A percentile compares a stretch with the other conserved stretches of the same genome.
phyloP scores from a whole-genome alignment of 2,888 invertebrate genomes.

The Caenorhabditis panamensis region DNA sequence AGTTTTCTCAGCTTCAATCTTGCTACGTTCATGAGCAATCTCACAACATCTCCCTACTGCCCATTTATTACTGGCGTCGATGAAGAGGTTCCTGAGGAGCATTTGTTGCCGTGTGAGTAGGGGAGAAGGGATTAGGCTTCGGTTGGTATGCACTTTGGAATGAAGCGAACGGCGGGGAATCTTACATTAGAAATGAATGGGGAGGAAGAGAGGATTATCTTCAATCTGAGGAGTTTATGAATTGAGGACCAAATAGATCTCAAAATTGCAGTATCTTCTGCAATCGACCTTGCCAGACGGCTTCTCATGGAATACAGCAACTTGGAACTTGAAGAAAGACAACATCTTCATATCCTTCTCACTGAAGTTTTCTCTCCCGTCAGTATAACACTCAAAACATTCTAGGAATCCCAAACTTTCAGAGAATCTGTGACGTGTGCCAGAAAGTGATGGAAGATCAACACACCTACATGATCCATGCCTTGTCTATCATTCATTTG shows the following conservation, averaged over 20 bases:
- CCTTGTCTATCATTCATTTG: slow-evolving; percentile 29
- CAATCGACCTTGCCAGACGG: slow-evolving; percentile 33
- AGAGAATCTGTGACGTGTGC: slow-evolving; percentile 46
- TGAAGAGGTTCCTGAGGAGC: slow-evolving; percentile 23
- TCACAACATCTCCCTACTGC: slow-evolving; percentile 22
- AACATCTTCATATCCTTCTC: slow-evolving; percentile 30
- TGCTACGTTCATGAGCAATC: slow-evolving; percentile 25
- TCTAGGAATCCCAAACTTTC: slow-evolving; percentile 1
- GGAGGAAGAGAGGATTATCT: too few relatives aligned
- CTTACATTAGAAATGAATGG: too few relatives aligned
- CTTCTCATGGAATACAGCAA: slow-evolving; percentile 46
- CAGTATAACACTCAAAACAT: neutral
- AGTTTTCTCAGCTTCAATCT: slow-evolving; percentile 25
- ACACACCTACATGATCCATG: slow-evolving; percentile 44
- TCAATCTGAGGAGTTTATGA: too few relatives aligned
- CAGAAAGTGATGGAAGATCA: slow-evolving; percentile 36
- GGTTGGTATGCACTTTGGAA: neutral
- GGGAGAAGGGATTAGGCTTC: neutral
- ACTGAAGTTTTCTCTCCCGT: slow-evolving; percentile 44
- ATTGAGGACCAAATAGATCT: neutral
- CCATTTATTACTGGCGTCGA: slow-evolving; percentile 36
- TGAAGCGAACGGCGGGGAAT: neutral
- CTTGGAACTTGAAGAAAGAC: slow-evolving; percentile 28
- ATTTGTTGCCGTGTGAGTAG: slow-evolving; percentile 29
- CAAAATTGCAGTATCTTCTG: slow-evolving; percentile 30